Evolutionary conservation across 2,888 invertebrate genomes (phyloP).

Genomic region (Ophion ellenae): DNA sequence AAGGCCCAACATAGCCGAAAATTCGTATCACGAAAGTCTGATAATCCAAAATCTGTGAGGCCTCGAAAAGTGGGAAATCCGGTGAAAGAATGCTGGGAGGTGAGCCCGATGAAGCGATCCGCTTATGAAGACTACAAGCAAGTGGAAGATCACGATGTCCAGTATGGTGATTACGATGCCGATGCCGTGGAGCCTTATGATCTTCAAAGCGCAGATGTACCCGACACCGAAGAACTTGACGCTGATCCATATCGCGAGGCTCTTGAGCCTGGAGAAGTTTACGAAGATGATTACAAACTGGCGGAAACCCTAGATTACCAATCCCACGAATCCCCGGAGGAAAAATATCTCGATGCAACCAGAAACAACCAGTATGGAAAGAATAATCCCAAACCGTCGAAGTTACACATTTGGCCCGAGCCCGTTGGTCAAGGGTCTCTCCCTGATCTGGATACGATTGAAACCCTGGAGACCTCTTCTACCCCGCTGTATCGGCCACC

Average conservation of each 20-base stretch:
- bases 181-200: conserved; percentile 46
- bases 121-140: conserved; percentile 49
- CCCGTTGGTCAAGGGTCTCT: conserved; percentile 32
- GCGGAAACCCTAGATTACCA: conserved; percentile 18
- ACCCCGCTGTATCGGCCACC: conserved; percentile 49
- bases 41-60: conserved; percentile 14
- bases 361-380: conserved; percentile 4
- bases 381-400: conserved; percentile 17
- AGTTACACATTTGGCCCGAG: conserved; percentile 62
- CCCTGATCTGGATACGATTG: conserved; percentile 24
- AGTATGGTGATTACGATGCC: conserved; percentile 34
- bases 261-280: conserved; percentile 22
- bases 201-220: conserved; percentile 21
- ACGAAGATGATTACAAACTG: conserved; percentile 42
- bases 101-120: conserved; percentile 55
- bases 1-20: conserved; percentile 32
- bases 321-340: conserved; percentile 19
- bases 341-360: conserved; percentile 10
- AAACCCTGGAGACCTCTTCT: conserved; percentile 20
- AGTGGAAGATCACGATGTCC: conserved; percentile 53
- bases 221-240: conserved; percentile 47
- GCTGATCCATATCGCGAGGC: conserved; percentile 38
- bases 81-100: not conserved
- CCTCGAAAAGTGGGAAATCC: conserved; percentile 5
- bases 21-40: conserved; percentile 27